Base-by-base conservation (phyloP, 2,113 vertebrate species). In the Catharus fuscescens region DNA sequence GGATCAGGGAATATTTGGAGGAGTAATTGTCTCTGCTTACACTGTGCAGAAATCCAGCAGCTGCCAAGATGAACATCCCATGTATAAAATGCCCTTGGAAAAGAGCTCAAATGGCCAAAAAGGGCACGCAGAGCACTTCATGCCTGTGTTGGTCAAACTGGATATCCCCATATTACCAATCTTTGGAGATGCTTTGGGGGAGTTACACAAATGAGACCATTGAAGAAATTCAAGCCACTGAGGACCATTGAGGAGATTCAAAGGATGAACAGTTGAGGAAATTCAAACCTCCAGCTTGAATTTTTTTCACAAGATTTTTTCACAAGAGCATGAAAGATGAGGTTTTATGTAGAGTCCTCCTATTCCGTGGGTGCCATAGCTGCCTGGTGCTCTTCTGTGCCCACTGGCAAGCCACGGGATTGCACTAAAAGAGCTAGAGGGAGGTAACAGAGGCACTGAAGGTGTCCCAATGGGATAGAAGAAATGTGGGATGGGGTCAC, bases 381-480 rank as follows among this genome's bases (percentile, higher is more conserved):
- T 4, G 3, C 0, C 0, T 28, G 45, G 40, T 65, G 36, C 69
- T 81, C 44, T 90, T 52, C 29, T 80, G 52, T 50, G 32, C 57
- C 18, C 0, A 0, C 53, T 4, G 3, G 29, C 0, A 0, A 65
- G 45, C 45, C 34, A 26, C 69, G 36, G 31, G 23, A 2, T 83
- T 48, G 54, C n/a, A 24, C 28, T 3, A 0, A 7, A 78, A 65
- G 36, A 86, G 59, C 21, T 65, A 15, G 28, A 59, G 25, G 3
- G 34, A 14, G 45, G 7, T 92, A 48, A 36, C 48, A 65, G 57
- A 89, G 65, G 48, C n/a, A 71, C 14, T 8, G 5, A 86, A 62
- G 25, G 17, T 44, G 31, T 76, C 45, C 71, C 64, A 61, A 42
- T 44, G 74, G 25, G 47, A 15, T 65, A 62, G 86, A 65, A 50